phyloP scores from a whole-genome alignment of 2,797 vertebrate species.

The Hemitrygon akajei region DNA sequence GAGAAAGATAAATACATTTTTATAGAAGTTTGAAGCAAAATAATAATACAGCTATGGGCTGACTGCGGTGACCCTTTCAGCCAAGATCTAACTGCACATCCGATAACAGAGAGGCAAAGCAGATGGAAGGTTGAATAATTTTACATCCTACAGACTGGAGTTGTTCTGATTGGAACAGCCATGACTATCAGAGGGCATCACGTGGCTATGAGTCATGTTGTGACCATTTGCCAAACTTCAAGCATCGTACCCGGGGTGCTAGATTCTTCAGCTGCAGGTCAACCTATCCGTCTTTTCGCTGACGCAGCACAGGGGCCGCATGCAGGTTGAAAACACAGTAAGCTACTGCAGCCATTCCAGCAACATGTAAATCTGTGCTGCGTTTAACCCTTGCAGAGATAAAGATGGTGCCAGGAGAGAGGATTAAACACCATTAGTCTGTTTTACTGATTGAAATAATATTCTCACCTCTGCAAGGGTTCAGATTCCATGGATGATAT shows the following conservation, averaged over 20 bases:
- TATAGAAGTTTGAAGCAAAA: background rate
- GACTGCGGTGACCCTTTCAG: background rate
- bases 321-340: background rate
- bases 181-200: background rate
- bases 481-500: background rate
- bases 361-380: background rate
- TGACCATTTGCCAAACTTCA: background rate
- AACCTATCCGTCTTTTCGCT: background rate
- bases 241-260: background rate
- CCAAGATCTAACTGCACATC: background rate
- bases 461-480: background rate
- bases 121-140: background rate
- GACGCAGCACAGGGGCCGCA: background rate
- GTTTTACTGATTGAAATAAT: background rate
- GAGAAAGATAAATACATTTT: conserved; percentile 2
- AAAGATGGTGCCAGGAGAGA: background rate
- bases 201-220: background rate
- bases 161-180: background rate
- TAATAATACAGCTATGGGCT: background rate
- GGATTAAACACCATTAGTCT: background rate
- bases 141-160: background rate
- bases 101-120: background rate
- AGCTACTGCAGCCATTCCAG: background rate
- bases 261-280: background rate
- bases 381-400: background rate